Evolutionary conservation across 2,113 vertebrate species (phyloP), one percentile per base, ranked within the genome.

Genomic region (Channa maculata): DNA sequence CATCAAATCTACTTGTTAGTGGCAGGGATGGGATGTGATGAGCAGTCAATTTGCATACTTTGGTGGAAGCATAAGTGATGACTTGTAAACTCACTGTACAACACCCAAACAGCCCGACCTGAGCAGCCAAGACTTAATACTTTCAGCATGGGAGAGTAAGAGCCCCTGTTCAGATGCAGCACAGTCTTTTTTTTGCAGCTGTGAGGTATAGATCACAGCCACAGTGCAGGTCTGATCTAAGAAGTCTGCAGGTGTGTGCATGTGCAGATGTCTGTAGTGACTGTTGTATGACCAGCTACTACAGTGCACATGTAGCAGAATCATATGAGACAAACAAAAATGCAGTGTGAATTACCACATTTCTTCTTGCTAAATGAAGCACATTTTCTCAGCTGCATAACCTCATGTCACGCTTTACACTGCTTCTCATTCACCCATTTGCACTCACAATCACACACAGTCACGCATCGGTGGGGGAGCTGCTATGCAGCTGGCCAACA

Each of bases 111-210:
- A 79, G 50, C n/a, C 51, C 7, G 65, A 50, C 11, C 36, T 9
- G 10, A 10, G 61, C 63, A n/a, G 70, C 66, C 60, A 83, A 70
- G 66, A 62, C 24, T 36, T 61, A 74, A 83, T 75, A 58, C 51
- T 34, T 62, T 36, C 57, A 50, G 50, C 76, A 41, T 11, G 57
- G 79, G 55, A 67, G 62, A 69, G 59, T 14, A 54, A 41, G 54
- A 60, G 59, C 34, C 33, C 37, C 1, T 11, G 53, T 76, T 80
- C 38, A 61, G 71, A 54, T 66, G 67, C 78, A 71, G 74, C 63
- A 78, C 49, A 49, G 74, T 3, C 15, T 58, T 80, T 86, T 86
- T 88, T 80, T 79, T 83, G 77, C 24, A 24, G 76, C 72, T 54
- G 77, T 77, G 77, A 73, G 66, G 65, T 62, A 24, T 24, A 49